Evolutionary conservation across 2,888 invertebrate genomes (phyloP), one percentile per base, ranked within the genome.

Genomic region (Junonia oenone): DNA sequence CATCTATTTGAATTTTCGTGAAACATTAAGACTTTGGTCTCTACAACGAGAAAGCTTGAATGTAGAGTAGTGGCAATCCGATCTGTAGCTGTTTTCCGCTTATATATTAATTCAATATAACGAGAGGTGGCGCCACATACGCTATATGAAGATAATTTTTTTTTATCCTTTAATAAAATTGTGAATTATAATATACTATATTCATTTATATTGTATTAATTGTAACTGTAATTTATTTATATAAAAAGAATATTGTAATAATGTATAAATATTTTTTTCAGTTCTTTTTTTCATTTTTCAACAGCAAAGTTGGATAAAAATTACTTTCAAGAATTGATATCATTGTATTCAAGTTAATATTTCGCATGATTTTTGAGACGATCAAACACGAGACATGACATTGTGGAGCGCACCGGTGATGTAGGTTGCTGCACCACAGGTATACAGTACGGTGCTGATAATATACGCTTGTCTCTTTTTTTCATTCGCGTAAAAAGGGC

Each of bases 341-440:
- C 5, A 40, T 17, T 3, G 3, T 19, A 11, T 40, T 22, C n/a
- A 46, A 29, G 49, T 29, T 68, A 70, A 73, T 69, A 73, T 80
- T 80, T 81, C 71, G 78, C 76, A 79, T 76, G 71, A 72, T 70
- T 77, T 78, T 80, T 69, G 66, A 78, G 74, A 76, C 69, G 71
- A 74, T 74, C 79, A 78, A 77, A 78, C 78, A 78, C 66, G 69
- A 75, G 75, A 78, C 75, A 76, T 81, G 83, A 85, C 83, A 81
- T 84, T 87, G 83, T 85, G 80, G 75, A 75, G 77, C 75, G 76
- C 75, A 78, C 77, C 80, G 75, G 69, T 78, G 83, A 84, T 84
- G 82, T 87, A 86, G 88, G 86, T 89, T 88, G 85, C 83, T 84
- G 83, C 86, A 85, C 75, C 73, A 75, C 84, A 85, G 81, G 82